These are phyloP conservation scores for Hucho hucho DNA, from an alignment of 2,113 vertebrate genomes.

Conservation along the genomic window DNA sequence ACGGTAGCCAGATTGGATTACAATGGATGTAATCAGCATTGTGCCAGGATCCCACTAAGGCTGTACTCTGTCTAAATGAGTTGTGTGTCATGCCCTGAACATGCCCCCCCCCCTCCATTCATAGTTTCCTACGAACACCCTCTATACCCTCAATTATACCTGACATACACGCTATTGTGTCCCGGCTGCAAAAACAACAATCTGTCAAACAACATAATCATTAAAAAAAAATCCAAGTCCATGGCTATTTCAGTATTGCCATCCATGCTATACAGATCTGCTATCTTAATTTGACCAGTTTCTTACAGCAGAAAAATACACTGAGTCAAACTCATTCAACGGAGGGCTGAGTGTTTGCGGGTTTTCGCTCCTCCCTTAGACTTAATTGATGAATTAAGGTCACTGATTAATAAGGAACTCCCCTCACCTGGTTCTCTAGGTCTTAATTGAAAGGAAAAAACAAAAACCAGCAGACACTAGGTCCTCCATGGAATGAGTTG, in stretches of 20 bases:
- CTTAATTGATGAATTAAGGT: no score
- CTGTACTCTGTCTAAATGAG: neutral
- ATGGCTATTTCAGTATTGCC: neutral
- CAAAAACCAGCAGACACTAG: no score
- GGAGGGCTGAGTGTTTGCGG: no score
- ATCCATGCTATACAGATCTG: neutral
- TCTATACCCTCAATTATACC: neutral
- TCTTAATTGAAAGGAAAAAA: no score
- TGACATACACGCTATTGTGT: neutral
- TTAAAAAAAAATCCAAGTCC: neutral
- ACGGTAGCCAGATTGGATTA: constrained; percentile 5
- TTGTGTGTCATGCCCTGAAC: neutral
- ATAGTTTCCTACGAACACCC: neutral
- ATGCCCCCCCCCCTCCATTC: no score
- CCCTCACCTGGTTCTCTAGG: no score
- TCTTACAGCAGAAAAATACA: no score
- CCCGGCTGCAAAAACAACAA: neutral
- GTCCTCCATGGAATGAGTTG: no score
- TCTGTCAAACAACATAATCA: neutral
- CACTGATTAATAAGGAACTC: no score
- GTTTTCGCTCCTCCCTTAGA: no score
- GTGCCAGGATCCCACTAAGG: neutral
- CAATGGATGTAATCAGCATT: neutral
- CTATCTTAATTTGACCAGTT: no score
- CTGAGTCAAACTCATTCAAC: no score